Evolutionary conservation across 2,113 vertebrate species (phyloP), one percentile per base, ranked within the genome.

Genomic region (Elanus axillaris): DNA sequence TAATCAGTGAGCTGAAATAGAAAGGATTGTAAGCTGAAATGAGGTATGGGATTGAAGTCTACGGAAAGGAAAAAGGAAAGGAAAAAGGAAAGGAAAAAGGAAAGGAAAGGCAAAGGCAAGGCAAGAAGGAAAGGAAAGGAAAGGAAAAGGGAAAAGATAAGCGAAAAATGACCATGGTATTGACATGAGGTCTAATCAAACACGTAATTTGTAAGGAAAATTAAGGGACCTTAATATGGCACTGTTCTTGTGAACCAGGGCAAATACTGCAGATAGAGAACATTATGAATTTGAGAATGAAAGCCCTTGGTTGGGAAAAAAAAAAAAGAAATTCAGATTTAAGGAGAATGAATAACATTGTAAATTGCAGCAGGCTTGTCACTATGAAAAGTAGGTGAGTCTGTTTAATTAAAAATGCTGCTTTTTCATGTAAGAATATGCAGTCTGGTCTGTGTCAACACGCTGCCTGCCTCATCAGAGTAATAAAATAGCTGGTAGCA

Each of bases 351-450:
- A 94, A 52, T 73, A 84, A 53, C 29, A 74, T 18, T 66, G 13
- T n/a, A 74, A 89, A 89, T 47, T 82, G 78, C 72, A 69, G 43
- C 60, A 87, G 29, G 50, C 36, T 89, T 93, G 63, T 75, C 36
- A 36, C 26, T 73, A 25, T 42, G 68, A 74, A 80, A 50, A 56
- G 40, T 13, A 75, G 32, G 56, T 1, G 11, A 95, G 10, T 22
- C 25, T 29, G 38, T 93, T 93, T 90, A 91, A 95, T 96, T 91
- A 80, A 94, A 96, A 94, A 75, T 32, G 29, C 36, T 94, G 74
- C 27, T 93, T 89, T 96, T 94, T 92, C 23, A 86, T 94, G 67
- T 86, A 71, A 80, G 67, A 72, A 87, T 10, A 29, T 9, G 17
- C 34, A 81, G 38, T 80, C 76, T 75, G 26, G 66, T 71, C 29